phyloP scores from a whole-genome alignment of 2,113 vertebrate genomes.

The Excalfactoria chinensis region DNA sequence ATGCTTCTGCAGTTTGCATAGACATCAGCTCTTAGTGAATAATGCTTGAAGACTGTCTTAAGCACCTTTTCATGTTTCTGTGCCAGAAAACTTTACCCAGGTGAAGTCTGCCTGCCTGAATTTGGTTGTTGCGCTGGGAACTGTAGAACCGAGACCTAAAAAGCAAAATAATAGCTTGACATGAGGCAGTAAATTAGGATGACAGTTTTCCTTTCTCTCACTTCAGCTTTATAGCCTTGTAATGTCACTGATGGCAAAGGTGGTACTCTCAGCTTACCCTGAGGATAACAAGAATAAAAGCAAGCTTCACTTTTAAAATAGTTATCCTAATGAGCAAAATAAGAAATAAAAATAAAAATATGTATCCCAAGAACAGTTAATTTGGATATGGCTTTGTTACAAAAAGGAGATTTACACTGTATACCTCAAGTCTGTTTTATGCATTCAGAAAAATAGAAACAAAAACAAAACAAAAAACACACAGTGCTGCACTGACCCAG shows the following conservation, averaged over 20 bases:
- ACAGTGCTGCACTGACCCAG: neutral
- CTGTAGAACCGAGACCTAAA: rapidly evolving
- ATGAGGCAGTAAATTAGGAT: neutral
- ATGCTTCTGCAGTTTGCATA: constrained; percentile 85
- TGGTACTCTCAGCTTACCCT: neutral
- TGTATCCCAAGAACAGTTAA: neutral
- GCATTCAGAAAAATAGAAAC: no score
- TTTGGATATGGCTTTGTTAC: neutral
- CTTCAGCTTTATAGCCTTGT: rapidly evolving
- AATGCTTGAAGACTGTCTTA: constrained; percentile 89
- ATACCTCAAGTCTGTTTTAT: neutral
- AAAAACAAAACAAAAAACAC: neutral
- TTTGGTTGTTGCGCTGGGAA: neutral
- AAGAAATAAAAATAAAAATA: neutral
- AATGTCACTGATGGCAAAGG: neutral
- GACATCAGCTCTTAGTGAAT: constrained; percentile 88
- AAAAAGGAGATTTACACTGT: neutral
- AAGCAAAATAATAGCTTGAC: neutral
- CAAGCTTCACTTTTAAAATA: neutral
- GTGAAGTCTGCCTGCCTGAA: neutral
- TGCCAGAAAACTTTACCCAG: neutral
- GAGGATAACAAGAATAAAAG: neutral
- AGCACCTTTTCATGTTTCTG: neutral
- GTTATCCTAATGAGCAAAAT: neutral
- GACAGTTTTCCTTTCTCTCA: neutral